Percentiles rank a stretch among this genome's conserved stretches.
Conservation (phyloP, 2,888 invertebrate genomes). For the Ctenicera cuprea region DNA sequence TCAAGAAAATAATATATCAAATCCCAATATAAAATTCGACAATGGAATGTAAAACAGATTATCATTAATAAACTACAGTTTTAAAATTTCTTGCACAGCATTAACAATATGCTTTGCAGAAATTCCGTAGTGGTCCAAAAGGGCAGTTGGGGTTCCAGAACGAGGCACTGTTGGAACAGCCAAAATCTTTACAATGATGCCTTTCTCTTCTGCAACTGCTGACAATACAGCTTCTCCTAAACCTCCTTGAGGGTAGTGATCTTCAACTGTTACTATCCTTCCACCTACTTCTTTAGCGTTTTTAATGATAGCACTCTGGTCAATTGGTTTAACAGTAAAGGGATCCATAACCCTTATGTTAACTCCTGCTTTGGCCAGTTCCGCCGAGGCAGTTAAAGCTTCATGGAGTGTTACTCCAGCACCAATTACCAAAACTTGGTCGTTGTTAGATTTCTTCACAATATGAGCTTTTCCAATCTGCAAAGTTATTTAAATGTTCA, state of each 20-base stretch:
- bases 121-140: slow-evolving; percentile 93
- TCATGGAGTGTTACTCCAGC: slow-evolving; percentile 96
- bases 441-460: slow-evolving; percentile 83
- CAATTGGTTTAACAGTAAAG: slow-evolving; percentile 97
- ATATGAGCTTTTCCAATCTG: slow-evolving; percentile 87
- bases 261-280: slow-evolving; percentile 93
- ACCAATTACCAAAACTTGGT: slow-evolving; percentile 91
- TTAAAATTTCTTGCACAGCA: slow-evolving; percentile 81
- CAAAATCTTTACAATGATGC: slow-evolving; percentile 84
- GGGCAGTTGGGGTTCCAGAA: slow-evolving; percentile 91
- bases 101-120: slow-evolving; percentile 86
- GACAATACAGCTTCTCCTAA: slow-evolving; percentile 95
- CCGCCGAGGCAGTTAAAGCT: slow-evolving; percentile 88
- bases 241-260: slow-evolving; percentile 98
- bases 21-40: slow-evolving; percentile 8
- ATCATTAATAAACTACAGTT: slow-evolving; percentile 62
- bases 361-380: slow-evolving; percentile 82
- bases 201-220: slow-evolving; percentile 83
- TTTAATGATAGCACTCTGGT: slow-evolving; percentile 83
- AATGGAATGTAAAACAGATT: slow-evolving; percentile 23
- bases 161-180: slow-evolving; percentile 91
- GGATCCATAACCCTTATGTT: slow-evolving; percentile 92
- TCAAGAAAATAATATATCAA: slow-evolving; percentile 26
- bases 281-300: slow-evolving; percentile 89
- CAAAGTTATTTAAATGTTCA: slow-evolving; percentile 40